Evolutionary conservation across 2,797 vertebrate genomes (phyloP), one percentile per base, ranked within the genome.

Genomic region (Sebastes reedi): DNA sequence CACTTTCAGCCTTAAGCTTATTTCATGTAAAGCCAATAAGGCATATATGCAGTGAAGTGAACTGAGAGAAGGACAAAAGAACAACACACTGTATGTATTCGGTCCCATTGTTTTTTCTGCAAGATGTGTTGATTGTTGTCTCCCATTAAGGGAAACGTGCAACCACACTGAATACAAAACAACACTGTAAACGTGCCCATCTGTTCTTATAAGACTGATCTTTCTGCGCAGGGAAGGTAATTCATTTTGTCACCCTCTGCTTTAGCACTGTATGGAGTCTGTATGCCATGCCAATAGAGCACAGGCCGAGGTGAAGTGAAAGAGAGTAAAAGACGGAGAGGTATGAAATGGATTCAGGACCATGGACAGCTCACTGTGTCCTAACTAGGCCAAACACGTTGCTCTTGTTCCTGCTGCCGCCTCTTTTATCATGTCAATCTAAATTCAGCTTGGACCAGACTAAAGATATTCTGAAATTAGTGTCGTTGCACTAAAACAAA

Each of bases 351-450:
- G 67, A 70, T 91, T 94, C 95, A 96, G 95, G 22, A 95, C 94
- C 94, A 85, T 16, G 93, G 95, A 95, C 93, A 96, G 95, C 90
- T 89, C 90, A 39, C 50, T 24, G 72, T 24, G 30, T 54, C 74
- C 42, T 73, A 85, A 87, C 85, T 80, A 85, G 84, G 85, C 72
- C 88, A 81, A 79, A 81, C 54, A 56, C 78, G 39, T 52, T 54
- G 54, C 75, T 84, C 76, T 59, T 82, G 67, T 89, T 88, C 79
- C 52, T 29, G 34, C 75, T 55, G 61, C 58, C 61, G 24, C 62
- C 50, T 71, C 39, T 75, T 62, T 82, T 52, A 62, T 80, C 32
- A 24, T 34, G 77, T 72, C 61, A 56, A 56, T 84, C 82, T 86
- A 73, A 82, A 86, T 88, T 87, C 78, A 80, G 64, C 27, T 13